Base-by-base conservation (phyloP, 2,797 vertebrate species). In the Lutjanus argentimaculatus region DNA sequence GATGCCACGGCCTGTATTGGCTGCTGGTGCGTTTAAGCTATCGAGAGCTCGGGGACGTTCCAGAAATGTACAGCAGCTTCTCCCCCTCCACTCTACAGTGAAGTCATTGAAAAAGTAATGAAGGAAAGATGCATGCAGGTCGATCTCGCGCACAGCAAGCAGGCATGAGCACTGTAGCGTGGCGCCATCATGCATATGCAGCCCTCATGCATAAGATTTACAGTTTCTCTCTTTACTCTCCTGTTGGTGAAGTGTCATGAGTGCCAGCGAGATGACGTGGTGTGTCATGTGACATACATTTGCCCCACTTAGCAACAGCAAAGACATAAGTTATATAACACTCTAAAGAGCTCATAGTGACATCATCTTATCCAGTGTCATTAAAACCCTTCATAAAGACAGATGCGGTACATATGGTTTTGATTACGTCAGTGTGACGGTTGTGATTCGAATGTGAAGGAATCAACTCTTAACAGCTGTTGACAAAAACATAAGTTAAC, bases 81-180 rank as follows among this genome's bases (percentile, higher is more conserved):
- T 43, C 40, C 76, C 25, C 74, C 70, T 71, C 45, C 59, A 25
- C 19, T 67, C 69, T 16, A 7, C 74, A 49, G 48, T 22, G 40
- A 72, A 80, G 83, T 67, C n/a, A 57, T 78, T 88, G 72, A 69
- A 90, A 88, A 79, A 82, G 59, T 88, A 84, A 91, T 86, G 85
- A 91, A 69, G 72, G 81, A 65, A 30, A 51, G 67, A 82, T 14
- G 36, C 79, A 49, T 65, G 77, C 74, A 52, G 84, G 69, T 80
- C 69, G 72, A 61, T 83, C 66, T 75, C 2, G 0, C 15, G 17
- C 72, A 49, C 65, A 56, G 67, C 71, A 52, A 66, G 73, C 15
- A 42, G 56, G 65, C 46, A 10, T 6, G 66, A 58, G 83, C 79
- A 12, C 72, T 67, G 75, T 17, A 52, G 56, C 36, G 62, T 77